Evolutionary conservation across 1,140 invertebrate species (phyloP), one percentile per base, ranked within the genome.

Genomic region (Drosophila prosaltans): DNA sequence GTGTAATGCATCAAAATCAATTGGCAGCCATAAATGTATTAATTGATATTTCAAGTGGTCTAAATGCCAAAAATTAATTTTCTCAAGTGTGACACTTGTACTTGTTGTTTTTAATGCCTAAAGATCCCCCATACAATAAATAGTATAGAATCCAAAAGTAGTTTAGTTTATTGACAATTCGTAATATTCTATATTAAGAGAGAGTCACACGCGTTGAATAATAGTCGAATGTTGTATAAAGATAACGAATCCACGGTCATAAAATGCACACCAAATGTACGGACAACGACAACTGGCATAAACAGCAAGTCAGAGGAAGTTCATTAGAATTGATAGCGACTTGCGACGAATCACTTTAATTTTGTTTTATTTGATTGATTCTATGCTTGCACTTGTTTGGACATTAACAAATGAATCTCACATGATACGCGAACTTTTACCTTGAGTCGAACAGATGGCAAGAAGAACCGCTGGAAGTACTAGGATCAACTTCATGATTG

Each of bases 361-460:
- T 45, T 43, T 58, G 41, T 68, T 75, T 48, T 48, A 40, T 28
- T 57, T 70, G 43, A 48, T 60, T 60, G 63, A 55, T 69, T 75
- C 32, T 58, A 28, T 32, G 48, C 32, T 32, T 36, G 48, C 28
- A 28, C 67, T 41, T 40, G 11, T 72, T 51, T 21, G 32, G 30
- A 71, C 68, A 71, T 45, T 45, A 21, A 65, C 61, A 32, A 24
- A 65, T 78, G 74, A 78, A 10, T 78, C 75, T 78, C 62, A 54
- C 43, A 39, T n/a, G 28, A 41, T 5, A 43, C 32, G 40, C 43
- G 16, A 16, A 65, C 28, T 78, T 89, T 78, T 89, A 88, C 83
- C 83, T 88, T 88, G 80, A 64, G 65, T 68, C 73, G 62, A 74
- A 73, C 77, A 80, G 77, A 89, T 71, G 24, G 79, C 26, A 68